phyloP scores from a whole-genome alignment of 2,888 invertebrate species.

The Coenonympha glycerion region DNA sequence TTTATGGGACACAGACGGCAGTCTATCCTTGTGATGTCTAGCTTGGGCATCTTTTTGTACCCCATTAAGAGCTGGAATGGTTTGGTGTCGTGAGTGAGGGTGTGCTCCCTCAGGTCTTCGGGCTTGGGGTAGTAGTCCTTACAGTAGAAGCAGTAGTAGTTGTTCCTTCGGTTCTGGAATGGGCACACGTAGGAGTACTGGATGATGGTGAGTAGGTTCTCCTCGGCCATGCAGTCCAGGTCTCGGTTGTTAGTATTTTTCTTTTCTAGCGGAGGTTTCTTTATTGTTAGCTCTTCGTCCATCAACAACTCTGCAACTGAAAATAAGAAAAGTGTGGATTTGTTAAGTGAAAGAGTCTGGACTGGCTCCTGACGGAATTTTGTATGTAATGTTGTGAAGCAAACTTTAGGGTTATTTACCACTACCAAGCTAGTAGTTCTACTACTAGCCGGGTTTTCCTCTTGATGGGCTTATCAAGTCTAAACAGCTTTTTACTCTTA shows the following conservation, averaged over 20 bases:
- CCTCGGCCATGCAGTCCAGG: constrained; percentile 59
- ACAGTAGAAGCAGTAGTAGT: constrained; percentile 64
- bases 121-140: constrained; percentile 64
- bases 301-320: constrained; percentile 17
- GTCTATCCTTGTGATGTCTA: constrained; percentile 58
- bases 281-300: constrained; percentile 18
- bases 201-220: constrained; percentile 61
- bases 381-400: too few relatives aligned
- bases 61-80: constrained; percentile 55
- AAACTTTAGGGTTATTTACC: too few relatives aligned
- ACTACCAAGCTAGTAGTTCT: too few relatives aligned
- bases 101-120: constrained; percentile 37
- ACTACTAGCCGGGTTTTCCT: too few relatives aligned
- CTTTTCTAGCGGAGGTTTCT: constrained; percentile 39
- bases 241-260: constrained; percentile 36
- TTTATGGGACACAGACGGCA: constrained; percentile 49
- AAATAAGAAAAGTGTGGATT: background rate
- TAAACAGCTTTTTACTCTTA: too few relatives aligned
- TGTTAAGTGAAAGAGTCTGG: too few relatives aligned
- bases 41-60: constrained; percentile 61
- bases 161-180: constrained; percentile 63
- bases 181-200: constrained; percentile 66
- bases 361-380: too few relatives aligned
- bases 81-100: constrained; percentile 50
- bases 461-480: too few relatives aligned